Base-by-base conservation (phyloP, 2,113 vertebrate genomes). In the Crotalus horridus region DNA sequence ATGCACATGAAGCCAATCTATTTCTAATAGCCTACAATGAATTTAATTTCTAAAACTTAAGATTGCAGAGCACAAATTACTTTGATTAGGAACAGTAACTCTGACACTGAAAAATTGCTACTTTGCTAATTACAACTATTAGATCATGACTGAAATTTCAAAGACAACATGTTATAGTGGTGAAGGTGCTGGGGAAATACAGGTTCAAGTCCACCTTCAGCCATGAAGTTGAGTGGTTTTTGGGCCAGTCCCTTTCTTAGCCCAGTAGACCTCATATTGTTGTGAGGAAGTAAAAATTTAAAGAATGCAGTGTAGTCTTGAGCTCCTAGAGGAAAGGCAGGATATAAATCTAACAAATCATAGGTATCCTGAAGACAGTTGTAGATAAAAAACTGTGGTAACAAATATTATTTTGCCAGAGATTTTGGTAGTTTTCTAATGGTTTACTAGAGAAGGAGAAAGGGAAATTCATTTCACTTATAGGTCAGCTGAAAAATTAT, bases 401-500 rank as follows among this genome's bases (percentile, higher is more conserved):
- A 20, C 3, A 54, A 39, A 46, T 85, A 29, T 33, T n/a, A 20
- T 54, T 61, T 87, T 91, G n/a, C 48, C 21, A 11, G 24, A 39
- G 1, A 24, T 86, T 21, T 88, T 54, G 46, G 13, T 90, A 90
- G 23, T 64, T n/a, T 58, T 39, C 17, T 33, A 53, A 2, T 91
- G 87, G 17, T 12, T 39, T 89, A 69, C 43, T 54, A 33, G 3
- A 51, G 33, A 85, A 51, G 51, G 51, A 56, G n/a, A 91, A 91
- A 61, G 21, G 12, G 15, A 93, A 91, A 48, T 55, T 51, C 74
- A 58, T 17, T 55, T 87, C 93, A 94, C 20, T 54, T 26, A 89
- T 74, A 90, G 5, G 55, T 4, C 46, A 55, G 53, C 86, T 87
- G 56, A 93, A 94, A 94, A 81, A 55, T 24, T 61, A 96, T 97